Evolutionary conservation across 2,113 vertebrate species (phyloP), one percentile per base, ranked within the genome.

Genomic region (Falco punctatus): DNA sequence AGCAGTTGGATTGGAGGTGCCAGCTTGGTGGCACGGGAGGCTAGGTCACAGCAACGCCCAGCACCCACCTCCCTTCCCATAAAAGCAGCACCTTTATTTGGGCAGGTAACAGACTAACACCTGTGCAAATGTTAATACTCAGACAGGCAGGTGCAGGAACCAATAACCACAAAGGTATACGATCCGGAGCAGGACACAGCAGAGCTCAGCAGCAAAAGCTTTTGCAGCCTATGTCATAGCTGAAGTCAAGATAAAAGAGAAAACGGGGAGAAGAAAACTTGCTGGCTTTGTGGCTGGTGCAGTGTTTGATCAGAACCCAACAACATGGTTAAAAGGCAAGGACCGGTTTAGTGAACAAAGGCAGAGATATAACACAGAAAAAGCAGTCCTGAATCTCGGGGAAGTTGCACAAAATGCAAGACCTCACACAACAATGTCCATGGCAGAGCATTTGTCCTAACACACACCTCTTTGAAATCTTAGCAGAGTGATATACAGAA

Each of bases 41-140:
- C 40, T 18, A 6, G 19, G 27, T 69, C 32, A 46, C 32, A 51
- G 19, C 5, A 1, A 26, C 0, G 1, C 26, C 42, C 48, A 42
- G 49, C 19, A n/a, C 26, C 51, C 23, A 26, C 20, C 28, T 35
- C 24, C 38, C n/a, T 61, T 38, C 40, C 66, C 3, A 1, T 18
- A 13, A 19, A 8, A 49, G 12, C 69, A 42, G 30, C 30, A 73
- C 33, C 38, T 22, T 27, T 40, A 13, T 24, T 69, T 23, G 2
- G 3, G 55, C 48, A 67, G 40, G 9, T 0, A 67, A n/a, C 21
- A 35, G 40, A 18, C 33, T 9, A 11, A 35, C 14, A 52, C 23
- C 44, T 28, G 18, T 10, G 19, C 69, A 86, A 80, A 33, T 11
- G 44, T 5, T 11, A 16, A 17, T 21, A 57, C 12, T 30, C 28